Evolutionary conservation across 2,113 vertebrate species (phyloP), one percentile per base, ranked within the genome.

Genomic region (Toxostoma redivivum): DNA sequence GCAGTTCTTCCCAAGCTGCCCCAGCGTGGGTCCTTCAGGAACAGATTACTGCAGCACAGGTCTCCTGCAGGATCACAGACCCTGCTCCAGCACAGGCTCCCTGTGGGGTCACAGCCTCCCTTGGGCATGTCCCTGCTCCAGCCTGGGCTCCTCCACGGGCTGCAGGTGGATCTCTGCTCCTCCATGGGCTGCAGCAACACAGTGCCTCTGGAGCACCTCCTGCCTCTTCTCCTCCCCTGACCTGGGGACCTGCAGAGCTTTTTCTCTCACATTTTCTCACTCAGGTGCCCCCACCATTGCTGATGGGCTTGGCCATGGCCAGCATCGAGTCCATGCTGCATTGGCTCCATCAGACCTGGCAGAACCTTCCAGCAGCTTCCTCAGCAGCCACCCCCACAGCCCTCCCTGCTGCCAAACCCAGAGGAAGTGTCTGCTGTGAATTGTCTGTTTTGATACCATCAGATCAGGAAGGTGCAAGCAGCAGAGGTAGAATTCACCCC

Each of bases 141-240:
- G 10, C 0, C 0, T 11, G 23, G 31, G 31, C n/a, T 48, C 31
- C 27, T 58, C 53, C 72, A 10, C 0, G 1, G 28, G 19, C 45
- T 74, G 45, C 37, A 65, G 31, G 22, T 5, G 44, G 15, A 20
- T 51, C 19, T 45, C 37, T 73, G 77, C 65, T 38, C 22, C 7
- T 47, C 40, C 66, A 15, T 8, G 14, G 40, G 72, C 61, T 27
- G 38, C 23, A 16, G 37, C 25, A 28, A 11, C 37, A 35, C 12
- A 18, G 24, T 53, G n/a, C n/a, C 45, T 72, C 35, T 53, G n/a
- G 15, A 80, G 22, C 35, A 15, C 10, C 69, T 74, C 23, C 42
- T 37, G 40, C 30, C 51, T 38, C 45, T 65, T n/a, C 37, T 65
- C 19, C 12, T 51, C 3, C n/a, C 14, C 65, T 47, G 12, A 3